A percentile compares a stretch with the other conserved stretches of the same genome.
Conservation (phyloP, 1,140 invertebrate genomes). For the Elymnias hypermnestra region DNA sequence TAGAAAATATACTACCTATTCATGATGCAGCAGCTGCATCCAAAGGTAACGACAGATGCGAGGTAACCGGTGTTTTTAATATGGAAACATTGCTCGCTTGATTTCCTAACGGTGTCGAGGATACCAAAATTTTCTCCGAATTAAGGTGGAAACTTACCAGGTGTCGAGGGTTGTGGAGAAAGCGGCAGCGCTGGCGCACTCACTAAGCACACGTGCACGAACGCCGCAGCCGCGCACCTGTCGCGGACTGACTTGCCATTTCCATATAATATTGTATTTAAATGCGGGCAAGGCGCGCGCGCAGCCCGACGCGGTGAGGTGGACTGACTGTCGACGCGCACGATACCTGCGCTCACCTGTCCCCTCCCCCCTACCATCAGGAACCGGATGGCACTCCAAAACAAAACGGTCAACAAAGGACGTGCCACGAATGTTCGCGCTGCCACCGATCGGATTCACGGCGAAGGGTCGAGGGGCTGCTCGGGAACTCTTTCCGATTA, state of each 20-base stretch:
- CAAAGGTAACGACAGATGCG: conserved; percentile 62
- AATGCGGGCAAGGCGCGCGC: conserved; percentile 55
- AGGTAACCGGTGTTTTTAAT: conserved; percentile 39
- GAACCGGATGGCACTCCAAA: conserved; percentile 73
- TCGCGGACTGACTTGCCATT: conserved; percentile 64
- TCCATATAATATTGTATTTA: conserved; percentile 60
- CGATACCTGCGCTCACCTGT: conserved; percentile 68
- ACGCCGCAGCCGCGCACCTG: conserved; percentile 67
- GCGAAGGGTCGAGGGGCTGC: conserved; percentile 47
- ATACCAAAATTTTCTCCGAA: conserved; percentile 35
- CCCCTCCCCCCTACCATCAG: conserved; percentile 59
- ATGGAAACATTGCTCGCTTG: conserved; percentile 41
- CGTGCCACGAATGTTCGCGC: conserved; percentile 70
- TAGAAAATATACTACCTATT: conserved; percentile 51
- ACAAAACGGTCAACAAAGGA: conserved; percentile 74
- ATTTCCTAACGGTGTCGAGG: too few relatives aligned
- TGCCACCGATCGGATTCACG: conserved; percentile 48
- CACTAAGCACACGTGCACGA: conserved; percentile 73
- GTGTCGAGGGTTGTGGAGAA: conserved; percentile 33
- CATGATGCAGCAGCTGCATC: conserved; percentile 55
- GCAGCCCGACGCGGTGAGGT: conserved; percentile 55
- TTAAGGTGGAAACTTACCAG: conserved; percentile 49
- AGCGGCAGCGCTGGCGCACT: conserved; percentile 60
- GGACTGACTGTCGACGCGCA: conserved; percentile 58
- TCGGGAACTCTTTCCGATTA: conserved; percentile 41